Base-by-base conservation (phyloP, 64 coral and sea anemone genomes). In the Montipora foliosa region DNA sequence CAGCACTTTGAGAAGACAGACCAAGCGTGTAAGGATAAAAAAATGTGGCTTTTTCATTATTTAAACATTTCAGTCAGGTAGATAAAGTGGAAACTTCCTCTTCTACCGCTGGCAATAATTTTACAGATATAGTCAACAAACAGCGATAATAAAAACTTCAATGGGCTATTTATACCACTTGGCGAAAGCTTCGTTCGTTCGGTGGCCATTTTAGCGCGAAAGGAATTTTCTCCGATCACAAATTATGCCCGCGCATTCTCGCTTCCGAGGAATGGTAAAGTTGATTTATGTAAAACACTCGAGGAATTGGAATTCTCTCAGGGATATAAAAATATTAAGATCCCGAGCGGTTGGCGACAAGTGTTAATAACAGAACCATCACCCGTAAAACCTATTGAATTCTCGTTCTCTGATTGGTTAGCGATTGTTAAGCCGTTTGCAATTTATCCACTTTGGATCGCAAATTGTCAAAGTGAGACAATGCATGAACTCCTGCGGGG, bases 351-450 rank as follows among this genome's bases (percentile, higher is more conserved):
- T 67, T 76, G 45, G 67, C 62, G 83, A 53, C 69, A 50, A 91
- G 81, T 95, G 88, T 95, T 90, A 96, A 90, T 90, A 88, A 89
- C 88, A 69, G 73, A 89, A 51, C 91, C 95, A 96, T 94, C 79
- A 96, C 95, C 95, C 82, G 95, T 89, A 94, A 93, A 37, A 87
- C 29, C 91, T 72, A 94, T 94, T 96, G 91, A 96, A 78, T 81
- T 78, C 87, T 79, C 57, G 88, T 46, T 73, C 69, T 29, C 12
- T 96, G 95, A 96, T 96, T 96, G 95, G 95, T 57, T 76, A 78
- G 47, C 6, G 21, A 25, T 47, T 67, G 58, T 55, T 91, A 73
- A 24, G 15, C 37, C 81, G 82, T 91, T 91, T 82, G 89, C 89
- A 91, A 82, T 83, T 91, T 82, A 7, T 82, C 69, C 79, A 82